A percentile compares a stretch with the other conserved stretches of the same genome.
Conservation (phyloP, 2,888 invertebrate genomes). For the Cylindroiulus punctatus region DNA sequence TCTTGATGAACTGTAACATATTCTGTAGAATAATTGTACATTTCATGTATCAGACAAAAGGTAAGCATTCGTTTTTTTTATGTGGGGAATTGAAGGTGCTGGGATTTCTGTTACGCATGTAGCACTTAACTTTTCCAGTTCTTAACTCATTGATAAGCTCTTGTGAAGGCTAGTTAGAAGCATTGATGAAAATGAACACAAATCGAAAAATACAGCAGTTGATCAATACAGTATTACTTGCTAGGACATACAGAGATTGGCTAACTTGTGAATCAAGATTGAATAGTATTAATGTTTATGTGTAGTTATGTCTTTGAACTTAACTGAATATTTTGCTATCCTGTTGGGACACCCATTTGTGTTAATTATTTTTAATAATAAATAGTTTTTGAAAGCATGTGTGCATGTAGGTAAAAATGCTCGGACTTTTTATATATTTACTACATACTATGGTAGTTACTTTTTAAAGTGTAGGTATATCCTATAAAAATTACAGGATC, state of each 20-base stretch:
- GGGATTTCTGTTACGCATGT: neutral
- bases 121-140: neutral
- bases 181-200: neutral
- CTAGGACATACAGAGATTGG: neutral
- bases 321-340: too few species aligned
- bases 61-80: constrained; percentile 10
- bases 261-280: too few species aligned
- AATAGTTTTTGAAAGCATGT: too few species aligned
- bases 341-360: too few species aligned
- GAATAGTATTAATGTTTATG: too few species aligned
- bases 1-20: constrained; percentile 12
- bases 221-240: neutral
- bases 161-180: neutral
- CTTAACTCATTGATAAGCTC: neutral
- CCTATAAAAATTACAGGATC: too few species aligned
- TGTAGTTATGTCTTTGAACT: too few species aligned
- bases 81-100: constrained; percentile 17
- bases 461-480: too few species aligned
- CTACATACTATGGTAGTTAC: too few species aligned
- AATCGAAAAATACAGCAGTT: neutral
- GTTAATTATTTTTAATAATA: too few species aligned
- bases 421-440: too few species aligned
- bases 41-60: neutral
- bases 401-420: too few species aligned
- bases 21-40: constrained; percentile 25